Evolutionary conservation across 1,140 invertebrate genomes (phyloP).

Genomic region (Coenobita brevimanus): DNA sequence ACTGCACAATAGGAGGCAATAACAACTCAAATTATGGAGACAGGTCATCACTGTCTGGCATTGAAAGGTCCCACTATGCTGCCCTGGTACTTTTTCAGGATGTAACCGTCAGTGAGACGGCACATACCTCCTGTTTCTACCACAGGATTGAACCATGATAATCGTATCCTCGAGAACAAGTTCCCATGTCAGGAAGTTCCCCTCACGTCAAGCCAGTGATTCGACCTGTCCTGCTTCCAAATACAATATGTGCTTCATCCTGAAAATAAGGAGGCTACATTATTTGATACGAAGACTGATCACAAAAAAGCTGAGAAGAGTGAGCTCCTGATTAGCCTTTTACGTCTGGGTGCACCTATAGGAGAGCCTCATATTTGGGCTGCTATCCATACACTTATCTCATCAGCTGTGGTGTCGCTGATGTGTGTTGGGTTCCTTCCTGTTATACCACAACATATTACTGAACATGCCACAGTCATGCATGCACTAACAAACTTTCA

Average conservation of each 20-base stretch:
- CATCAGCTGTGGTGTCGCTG: not conserved
- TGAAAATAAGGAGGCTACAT: not conserved
- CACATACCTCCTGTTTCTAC: not conserved
- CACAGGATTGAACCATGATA: not conserved
- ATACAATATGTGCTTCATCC: constrained; percentile 5
- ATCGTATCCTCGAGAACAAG: not conserved
- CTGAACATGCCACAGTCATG: not conserved
- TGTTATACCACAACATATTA: constrained; percentile 18
- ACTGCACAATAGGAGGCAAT: constrained; percentile 10
- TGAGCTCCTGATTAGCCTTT: not conserved
- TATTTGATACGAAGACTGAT: constrained; percentile 20
- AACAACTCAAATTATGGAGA: constrained; percentile 12
- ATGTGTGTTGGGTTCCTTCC: constrained; percentile 2
- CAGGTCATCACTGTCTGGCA: constrained; percentile 11
- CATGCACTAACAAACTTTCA: constrained; percentile 1
- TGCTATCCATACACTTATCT: not conserved
- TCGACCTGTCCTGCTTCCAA: not conserved
- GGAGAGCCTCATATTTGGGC: constrained; percentile 10
- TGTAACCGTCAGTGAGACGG: not conserved
- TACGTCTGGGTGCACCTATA: not conserved
- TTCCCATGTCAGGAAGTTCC: constrained; percentile 17
- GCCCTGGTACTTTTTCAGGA: constrained; percentile 12
- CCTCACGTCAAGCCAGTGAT: not conserved
- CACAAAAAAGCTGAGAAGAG: not conserved
- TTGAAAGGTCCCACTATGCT: not conserved